phyloP scores from a whole-genome alignment of 2,888 invertebrate genomes.

The Escarpia spicata region DNA sequence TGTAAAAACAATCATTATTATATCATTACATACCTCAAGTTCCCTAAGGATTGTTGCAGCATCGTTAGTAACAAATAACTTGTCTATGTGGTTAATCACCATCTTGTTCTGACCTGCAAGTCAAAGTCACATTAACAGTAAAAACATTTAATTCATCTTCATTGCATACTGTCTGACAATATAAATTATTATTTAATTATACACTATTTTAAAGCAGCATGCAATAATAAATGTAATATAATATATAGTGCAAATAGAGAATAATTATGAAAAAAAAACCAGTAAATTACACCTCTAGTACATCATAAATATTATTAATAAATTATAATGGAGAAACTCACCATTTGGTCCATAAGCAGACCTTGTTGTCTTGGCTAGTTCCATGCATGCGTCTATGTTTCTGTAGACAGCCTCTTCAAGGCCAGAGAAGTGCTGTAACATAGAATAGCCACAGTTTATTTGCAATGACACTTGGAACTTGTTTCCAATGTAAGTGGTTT shows the following conservation, averaged over 20 bases:
- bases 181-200: too few species aligned
- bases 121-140: background rate
- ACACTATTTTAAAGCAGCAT: background rate
- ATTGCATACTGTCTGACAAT: background rate
- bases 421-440: constrained; percentile 79
- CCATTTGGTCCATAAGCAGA: constrained; percentile 98
- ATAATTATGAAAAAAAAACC: too few species aligned
- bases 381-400: constrained; percentile 95
- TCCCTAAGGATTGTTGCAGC: constrained; percentile 97
- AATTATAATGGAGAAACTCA: constrained; percentile 68
- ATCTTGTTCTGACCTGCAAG: constrained; percentile 84
- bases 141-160: background rate
- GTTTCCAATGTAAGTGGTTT: too few species aligned
- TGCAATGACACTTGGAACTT: background rate
- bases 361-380: constrained; percentile 90
- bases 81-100: constrained; percentile 98
- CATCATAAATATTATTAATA: too few species aligned
- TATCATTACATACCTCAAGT: constrained; percentile 73
- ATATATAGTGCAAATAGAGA: too few species aligned
- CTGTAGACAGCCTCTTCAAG: constrained; percentile 95
- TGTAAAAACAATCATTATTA: too few species aligned
- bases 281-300: too few species aligned
- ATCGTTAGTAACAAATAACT: constrained; percentile 98
- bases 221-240: background rate
- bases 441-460: background rate